Conservation (phyloP, 2,113 vertebrate genomes). For the Gorilla gorilla region DNA sequence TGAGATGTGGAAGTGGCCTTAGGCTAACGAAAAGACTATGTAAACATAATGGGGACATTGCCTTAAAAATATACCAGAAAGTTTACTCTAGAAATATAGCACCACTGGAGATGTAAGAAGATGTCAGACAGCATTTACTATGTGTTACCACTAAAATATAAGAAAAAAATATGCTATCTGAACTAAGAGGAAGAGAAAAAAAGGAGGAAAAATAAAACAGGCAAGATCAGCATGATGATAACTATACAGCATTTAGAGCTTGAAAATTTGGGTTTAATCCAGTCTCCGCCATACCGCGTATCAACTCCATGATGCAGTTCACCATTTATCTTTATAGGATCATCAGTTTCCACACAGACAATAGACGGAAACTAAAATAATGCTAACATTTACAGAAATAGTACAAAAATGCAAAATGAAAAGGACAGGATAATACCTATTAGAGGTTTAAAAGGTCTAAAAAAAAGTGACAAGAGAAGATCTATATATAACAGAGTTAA, state of each 20-base stretch:
- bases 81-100: neutral
- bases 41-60: neutral
- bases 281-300: neutral
- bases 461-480: slow-evolving; percentile 9
- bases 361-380: neutral
- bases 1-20: neutral
- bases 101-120: neutral
- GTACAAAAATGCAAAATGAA: neutral
- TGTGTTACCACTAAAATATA: neutral
- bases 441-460: neutral
- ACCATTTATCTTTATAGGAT: neutral
- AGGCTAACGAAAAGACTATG: neutral
- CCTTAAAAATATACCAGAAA: neutral
- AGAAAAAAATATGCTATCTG: neutral
- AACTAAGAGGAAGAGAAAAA: neutral
- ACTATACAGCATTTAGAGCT: neutral
- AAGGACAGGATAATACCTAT: neutral
- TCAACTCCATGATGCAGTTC: neutral
- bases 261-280: neutral
- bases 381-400: neutral
- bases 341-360: neutral
- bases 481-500: neutral
- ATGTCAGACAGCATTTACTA: neutral
- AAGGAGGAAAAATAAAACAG: neutral
- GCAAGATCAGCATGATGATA: neutral